Evolutionary conservation across 2,113 vertebrate genomes (phyloP), one percentile per base, ranked within the genome.

Genomic region (Dicentrarchus labrax): DNA sequence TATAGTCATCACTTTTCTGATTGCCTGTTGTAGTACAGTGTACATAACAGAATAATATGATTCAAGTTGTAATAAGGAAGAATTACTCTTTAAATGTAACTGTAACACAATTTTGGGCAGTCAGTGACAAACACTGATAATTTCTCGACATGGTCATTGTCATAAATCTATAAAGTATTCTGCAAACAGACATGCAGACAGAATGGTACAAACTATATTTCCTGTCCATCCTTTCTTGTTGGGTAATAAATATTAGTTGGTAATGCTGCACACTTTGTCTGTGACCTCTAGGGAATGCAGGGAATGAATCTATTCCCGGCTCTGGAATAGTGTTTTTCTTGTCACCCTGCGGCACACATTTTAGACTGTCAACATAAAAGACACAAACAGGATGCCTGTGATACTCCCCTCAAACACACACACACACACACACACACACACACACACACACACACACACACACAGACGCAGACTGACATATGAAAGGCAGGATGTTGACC

Each of bases 401-500:
- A 77, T 61, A 51, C 21, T n/a, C 22, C 53, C 51, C 30, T 7
- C 47, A 41, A 38, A 65, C 30, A 74, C 69, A 70, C 74, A 66
- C 53, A 66, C 69, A 65, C 56, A 75, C 68, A 82, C 66, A 67
- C 30, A 53, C 51, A 67, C 64, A 69, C 62, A 17, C 59, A 51
- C 78, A 38, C 85, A 50, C 75, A 64, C 50, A 78, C 54, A 61
- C 70, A 60, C 68, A 78, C 36, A 64, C 59, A 69, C 36, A 24
- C 60, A 45, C 57, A 62, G 48, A 80, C 21, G 57, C 56, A 73
- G 6, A 13, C 17, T 0, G 78, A 78, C 50, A 79, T 54, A 57
- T 43, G 68, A 85, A 62, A 80, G 51, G 47, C 72, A 88, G 91
- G 88, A 91, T 91, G 87, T 85, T 87, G 80, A 88, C 80, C 76